A percentile compares a stretch with the other conserved stretches of the same genome.
Evolutionary conservation across 2,888 invertebrate species (phyloP).

Genomic region (Agriotes lineatus): DNA sequence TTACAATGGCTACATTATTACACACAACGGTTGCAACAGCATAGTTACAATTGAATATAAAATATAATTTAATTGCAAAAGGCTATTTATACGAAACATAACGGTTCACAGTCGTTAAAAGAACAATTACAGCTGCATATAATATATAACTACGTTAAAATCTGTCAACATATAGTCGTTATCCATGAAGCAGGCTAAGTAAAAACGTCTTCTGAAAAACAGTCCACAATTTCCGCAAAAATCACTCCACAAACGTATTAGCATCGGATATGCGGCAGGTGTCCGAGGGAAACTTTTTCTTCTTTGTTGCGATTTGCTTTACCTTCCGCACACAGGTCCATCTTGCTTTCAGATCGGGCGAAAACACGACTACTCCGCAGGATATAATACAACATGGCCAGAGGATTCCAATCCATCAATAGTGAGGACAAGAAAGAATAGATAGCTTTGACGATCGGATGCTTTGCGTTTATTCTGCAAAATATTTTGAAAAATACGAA

Average conservation of each 20-base stretch:
- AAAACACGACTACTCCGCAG: slow-evolving; percentile 1
- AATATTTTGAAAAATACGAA: slow-evolving; percentile 2
- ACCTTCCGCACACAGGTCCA: neutral
- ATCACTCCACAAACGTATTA: neutral
- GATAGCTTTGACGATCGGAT: neutral
- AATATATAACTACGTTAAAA: no score
- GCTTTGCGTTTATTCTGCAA: slow-evolving; percentile 1
- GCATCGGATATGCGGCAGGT: neutral
- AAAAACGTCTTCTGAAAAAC: neutral
- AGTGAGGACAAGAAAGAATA: neutral
- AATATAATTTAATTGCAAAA: no score
- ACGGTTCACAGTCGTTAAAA: no score
- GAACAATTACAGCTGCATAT: no score
- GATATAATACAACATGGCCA: neutral
- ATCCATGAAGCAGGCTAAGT: no score
- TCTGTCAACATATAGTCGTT: no score
- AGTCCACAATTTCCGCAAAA: neutral
- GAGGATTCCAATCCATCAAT: slow-evolving; percentile 14
- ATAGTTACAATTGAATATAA: no score
- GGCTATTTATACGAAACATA: no score
- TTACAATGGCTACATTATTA: no score
- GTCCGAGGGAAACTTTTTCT: neutral
- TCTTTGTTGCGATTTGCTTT: neutral
- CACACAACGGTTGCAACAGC: no score
- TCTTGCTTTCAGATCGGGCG: neutral